Conservation (phyloP, 2,113 vertebrate genomes). For the Gulo gulo region DNA sequence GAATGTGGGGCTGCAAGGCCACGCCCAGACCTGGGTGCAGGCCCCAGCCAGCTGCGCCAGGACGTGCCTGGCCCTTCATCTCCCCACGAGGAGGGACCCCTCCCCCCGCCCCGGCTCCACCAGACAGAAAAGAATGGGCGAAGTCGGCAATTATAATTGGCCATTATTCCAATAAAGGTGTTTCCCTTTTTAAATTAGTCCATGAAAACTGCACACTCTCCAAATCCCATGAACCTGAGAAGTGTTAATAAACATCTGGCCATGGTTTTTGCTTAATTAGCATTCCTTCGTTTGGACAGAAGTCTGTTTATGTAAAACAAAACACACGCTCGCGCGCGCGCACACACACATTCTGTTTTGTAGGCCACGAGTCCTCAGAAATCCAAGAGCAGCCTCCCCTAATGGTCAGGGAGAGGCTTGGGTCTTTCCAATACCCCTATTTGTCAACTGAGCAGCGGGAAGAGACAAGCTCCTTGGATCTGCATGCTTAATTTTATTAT, state of each 20-base stretch:
- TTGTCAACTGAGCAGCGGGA: conserved; percentile 67
- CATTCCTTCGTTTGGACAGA: conserved; percentile 81
- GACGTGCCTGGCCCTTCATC: conserved; percentile 27
- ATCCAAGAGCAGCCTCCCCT: conserved; percentile 60
- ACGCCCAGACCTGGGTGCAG: neutral
- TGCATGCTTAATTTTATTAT: conserved; percentile 68
- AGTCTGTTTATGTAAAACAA: conserved; percentile 84
- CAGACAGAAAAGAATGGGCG: conserved; percentile 78
- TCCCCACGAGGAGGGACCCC: neutral
- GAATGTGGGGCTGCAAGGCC: conserved; percentile 52
- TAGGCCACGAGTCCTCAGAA: conserved; percentile 61
- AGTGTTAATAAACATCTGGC: conserved; percentile 89
- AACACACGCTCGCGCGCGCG: neutral
- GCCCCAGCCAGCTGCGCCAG: neutral
- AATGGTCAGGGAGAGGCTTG: conserved; percentile 62
- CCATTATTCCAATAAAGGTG: conserved; percentile 85
- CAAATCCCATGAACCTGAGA: conserved; percentile 87
- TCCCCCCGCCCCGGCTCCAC: neutral
- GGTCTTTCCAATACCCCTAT: conserved; percentile 70
- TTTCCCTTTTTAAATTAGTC: conserved; percentile 85
- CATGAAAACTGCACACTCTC: conserved; percentile 83
- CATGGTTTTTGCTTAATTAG: conserved; percentile 86
- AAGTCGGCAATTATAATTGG: conserved; percentile 85
- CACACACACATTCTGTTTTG: conserved; percentile 35
- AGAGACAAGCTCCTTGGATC: conserved; percentile 70